These are phyloP conservation scores for Odobenus rosmarus DNA, from an alignment of 2,113 vertebrate species.

Conservation along the genomic window DNA sequence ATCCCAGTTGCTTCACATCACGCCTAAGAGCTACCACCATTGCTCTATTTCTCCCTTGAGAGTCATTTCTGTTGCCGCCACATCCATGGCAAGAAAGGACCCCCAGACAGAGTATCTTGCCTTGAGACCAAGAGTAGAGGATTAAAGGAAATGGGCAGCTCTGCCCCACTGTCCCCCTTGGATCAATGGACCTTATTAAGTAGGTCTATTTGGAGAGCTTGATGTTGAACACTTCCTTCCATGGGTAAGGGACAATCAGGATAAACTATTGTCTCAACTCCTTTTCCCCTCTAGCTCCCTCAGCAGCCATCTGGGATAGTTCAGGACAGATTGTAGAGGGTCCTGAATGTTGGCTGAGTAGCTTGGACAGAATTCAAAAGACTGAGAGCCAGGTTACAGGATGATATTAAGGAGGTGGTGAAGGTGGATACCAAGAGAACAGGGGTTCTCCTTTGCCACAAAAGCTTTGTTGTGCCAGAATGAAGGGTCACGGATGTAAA, in stretches of 20 bases:
- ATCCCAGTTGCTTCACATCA: neutral
- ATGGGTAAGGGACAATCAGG: neutral
- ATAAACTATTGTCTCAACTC: neutral
- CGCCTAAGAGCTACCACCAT: too few species aligned
- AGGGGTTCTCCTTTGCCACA: neutral
- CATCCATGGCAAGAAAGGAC: neutral
- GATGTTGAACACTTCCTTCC: neutral
- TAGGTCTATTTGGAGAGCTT: neutral
- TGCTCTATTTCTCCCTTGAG: neutral
- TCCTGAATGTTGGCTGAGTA: neutral
- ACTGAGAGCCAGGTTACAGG: neutral
- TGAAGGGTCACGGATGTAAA: neutral
- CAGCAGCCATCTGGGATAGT: neutral
- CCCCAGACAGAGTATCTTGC: neutral
- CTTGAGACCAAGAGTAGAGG: neutral
- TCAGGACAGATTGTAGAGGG: neutral
- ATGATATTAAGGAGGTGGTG: neutral
- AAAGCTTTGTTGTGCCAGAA: neutral
- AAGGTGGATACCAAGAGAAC: neutral
- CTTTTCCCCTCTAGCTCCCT: neutral
- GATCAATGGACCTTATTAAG: constrained; percentile 10
- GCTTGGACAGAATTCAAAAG: neutral
- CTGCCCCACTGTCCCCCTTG: neutral
- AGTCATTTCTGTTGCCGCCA: neutral
- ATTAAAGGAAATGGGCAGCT: neutral